Base-by-base conservation (phyloP, 2,113 vertebrate genomes). In the Acrocephalus arundinaceus region DNA sequence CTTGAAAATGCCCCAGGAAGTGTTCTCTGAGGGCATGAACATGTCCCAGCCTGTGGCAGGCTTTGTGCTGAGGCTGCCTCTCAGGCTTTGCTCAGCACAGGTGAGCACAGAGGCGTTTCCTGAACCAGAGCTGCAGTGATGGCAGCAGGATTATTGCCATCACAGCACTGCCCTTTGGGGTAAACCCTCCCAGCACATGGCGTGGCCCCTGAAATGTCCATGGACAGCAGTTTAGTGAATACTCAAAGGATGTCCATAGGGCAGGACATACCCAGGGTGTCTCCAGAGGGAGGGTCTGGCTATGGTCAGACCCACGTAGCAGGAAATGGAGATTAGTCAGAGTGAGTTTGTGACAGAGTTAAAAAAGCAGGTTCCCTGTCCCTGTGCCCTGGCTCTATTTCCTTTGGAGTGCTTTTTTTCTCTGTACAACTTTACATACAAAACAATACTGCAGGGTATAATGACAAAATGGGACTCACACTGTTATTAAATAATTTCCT, bases 71-170 rank as follows among this genome's bases (percentile, higher is more conserved):
- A 5, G 59, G 10, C 18, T 72, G 25, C 23, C 11, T 58, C 14
- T 51, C 11, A 6, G 14, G 61, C 49, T 68, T 14, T 15, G 49
- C 18, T 58, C 25, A 22, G 49, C 0, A 0, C 52, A 68, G 59
- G 14, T 12, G 17, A 37, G 25, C 19, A 8, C 31, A 15, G 58
- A 28, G 33, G 31, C 27, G 20, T 21, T 5, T 10, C 6, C 1
- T 8, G 18, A 8, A 13, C 7, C 6, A 35, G 58, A 72, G 19
- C 59, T 84, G 3, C 21, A 8, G 28, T 3, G 28, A 6, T 39
- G 52, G 43, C 59, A 77, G 51, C 57, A 39, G 6, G 0, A 1
- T 6, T 16, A 9, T 0, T 88, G 75, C 18, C 11, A 3, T 16
- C 48, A 55, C 14, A 28, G 23, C 37, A 4, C 35, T 59, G 37